Conservation (phyloP, 2,888 invertebrate genomes). For the Temnothorax rugatulus region DNA sequence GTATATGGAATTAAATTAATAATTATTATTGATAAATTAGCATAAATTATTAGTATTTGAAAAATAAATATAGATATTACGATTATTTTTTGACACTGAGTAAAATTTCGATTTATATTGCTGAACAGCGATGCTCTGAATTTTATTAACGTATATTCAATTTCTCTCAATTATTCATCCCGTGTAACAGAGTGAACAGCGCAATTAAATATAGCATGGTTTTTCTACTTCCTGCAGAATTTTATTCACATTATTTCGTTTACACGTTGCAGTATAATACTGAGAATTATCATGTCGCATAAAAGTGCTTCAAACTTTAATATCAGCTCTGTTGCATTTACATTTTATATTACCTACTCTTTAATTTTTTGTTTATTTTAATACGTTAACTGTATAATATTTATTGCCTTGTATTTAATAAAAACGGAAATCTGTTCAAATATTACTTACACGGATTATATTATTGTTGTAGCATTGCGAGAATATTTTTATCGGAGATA, state of each 20-base stretch:
- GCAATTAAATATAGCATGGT: conserved; percentile 11
- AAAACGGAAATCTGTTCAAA: conserved; percentile 10
- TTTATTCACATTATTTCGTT: conserved; percentile 20
- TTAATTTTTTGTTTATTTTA: background rate
- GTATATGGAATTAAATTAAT: background rate
- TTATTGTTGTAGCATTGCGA: background rate
- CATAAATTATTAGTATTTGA: background rate
- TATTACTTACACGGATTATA: background rate
- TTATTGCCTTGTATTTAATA: background rate
- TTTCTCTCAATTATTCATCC: background rate
- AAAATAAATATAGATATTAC: background rate
- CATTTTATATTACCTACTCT: background rate
- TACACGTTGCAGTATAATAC: background rate
- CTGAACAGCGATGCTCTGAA: background rate
- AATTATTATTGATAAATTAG: background rate
- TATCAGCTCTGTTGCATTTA: background rate
- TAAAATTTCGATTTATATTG: background rate
- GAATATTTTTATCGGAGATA: conserved; percentile 20
- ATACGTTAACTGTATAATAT: background rate
- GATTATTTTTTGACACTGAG: background rate
- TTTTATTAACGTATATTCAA: conserved; percentile 5
- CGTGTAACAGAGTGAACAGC: background rate
- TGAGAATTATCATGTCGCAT: background rate
- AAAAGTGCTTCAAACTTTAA: conserved; percentile 19
- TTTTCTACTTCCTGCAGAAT: background rate